Conservation (phyloP, 2,797 vertebrate species). For the Sebastes steindachneri region DNA sequence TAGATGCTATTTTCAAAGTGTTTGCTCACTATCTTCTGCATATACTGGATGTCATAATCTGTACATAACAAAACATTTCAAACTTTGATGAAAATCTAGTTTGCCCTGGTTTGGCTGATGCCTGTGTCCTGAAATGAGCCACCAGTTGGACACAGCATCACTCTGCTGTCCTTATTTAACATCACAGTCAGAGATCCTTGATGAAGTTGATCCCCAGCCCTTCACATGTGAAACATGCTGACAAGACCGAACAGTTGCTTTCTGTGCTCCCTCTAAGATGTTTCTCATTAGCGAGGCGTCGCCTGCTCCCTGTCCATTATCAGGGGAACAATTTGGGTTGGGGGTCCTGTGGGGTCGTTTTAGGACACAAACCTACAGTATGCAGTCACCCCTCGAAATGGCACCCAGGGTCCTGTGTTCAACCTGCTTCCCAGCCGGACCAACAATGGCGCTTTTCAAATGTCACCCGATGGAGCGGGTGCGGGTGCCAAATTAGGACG, state of each 20-base stretch:
- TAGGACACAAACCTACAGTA: constrained; percentile 56
- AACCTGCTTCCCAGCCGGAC: constrained; percentile 62
- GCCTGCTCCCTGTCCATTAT: constrained; percentile 35
- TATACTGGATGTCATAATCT: not conserved
- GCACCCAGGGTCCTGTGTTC: constrained; percentile 31
- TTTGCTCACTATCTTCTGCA: not conserved
- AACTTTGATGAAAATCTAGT: not conserved
- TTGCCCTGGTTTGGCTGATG: not conserved
- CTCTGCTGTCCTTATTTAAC: constrained; percentile 42
- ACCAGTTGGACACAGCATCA: not conserved
- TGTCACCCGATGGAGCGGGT: constrained; percentile 34
- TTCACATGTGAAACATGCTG: constrained; percentile 25
- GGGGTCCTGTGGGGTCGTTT: constrained; percentile 42
- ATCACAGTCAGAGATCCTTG: constrained; percentile 3
- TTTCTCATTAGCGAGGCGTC: constrained; percentile 67
- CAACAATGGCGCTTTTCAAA: constrained; percentile 79
- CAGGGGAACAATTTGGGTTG: constrained; percentile 30
- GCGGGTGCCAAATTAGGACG: constrained; percentile 68
- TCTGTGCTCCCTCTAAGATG: constrained; percentile 34
- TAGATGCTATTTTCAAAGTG: rapidly evolving
- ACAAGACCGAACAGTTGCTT: constrained; percentile 19
- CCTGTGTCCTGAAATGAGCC: constrained; percentile 13
- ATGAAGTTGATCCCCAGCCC: constrained; percentile 24
- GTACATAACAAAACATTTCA: too few species aligned
- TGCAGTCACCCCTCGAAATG: constrained; percentile 30